Evolutionary conservation across 2,797 vertebrate genomes (phyloP).

Genomic region (Anas acuta): DNA sequence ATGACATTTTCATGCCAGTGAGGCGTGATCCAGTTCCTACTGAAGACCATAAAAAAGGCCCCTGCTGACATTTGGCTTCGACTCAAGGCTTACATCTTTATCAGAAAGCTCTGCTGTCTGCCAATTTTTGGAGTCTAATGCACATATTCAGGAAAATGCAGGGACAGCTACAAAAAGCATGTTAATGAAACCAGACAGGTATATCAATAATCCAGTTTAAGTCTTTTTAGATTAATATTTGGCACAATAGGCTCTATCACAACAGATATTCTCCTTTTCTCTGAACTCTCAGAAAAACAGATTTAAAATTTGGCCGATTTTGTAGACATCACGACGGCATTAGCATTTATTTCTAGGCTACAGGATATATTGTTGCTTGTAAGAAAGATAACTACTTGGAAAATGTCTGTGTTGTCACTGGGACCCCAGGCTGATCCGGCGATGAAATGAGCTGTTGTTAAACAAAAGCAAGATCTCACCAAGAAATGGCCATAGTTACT

Average conservation of each 20-base stretch:
- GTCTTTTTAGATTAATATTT: background rate
- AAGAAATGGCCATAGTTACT: background rate
- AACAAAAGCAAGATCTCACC: background rate
- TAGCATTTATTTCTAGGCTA: background rate
- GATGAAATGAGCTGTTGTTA: background rate
- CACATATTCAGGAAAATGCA: background rate
- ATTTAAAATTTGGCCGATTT: background rate
- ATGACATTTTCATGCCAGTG: background rate
- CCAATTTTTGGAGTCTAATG: background rate
- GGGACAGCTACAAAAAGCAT: background rate
- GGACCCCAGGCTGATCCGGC: background rate
- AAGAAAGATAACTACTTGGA: background rate
- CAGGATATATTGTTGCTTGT: background rate
- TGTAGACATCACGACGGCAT: background rate
- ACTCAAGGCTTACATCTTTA: slow-evolving; percentile 34
- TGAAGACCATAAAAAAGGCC: slow-evolving; percentile 4
- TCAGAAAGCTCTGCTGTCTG: slow-evolving; percentile 2
- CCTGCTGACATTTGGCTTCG: slow-evolving; percentile 40
- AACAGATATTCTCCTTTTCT: background rate
- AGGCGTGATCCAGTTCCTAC: background rate
- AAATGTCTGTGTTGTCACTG: background rate
- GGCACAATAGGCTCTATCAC: background rate
- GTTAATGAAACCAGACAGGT: background rate
- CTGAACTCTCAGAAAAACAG: background rate
- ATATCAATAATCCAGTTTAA: background rate